phyloP scores from a whole-genome alignment of 1,140 invertebrate genomes.

The Berghia stephanieae region DNA sequence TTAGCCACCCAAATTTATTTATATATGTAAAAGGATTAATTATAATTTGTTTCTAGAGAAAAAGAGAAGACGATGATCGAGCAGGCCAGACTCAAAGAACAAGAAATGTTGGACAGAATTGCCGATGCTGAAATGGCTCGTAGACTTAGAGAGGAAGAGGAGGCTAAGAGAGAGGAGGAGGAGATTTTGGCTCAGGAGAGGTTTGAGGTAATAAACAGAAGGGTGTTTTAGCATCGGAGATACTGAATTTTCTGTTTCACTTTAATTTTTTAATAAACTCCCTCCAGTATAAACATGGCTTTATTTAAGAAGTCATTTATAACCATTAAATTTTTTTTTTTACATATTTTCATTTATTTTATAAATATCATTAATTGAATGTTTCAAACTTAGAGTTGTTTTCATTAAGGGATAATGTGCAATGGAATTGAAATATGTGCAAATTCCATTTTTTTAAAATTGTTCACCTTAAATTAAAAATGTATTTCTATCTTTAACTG shows the following conservation, averaged over 20 bases:
- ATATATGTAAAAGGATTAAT: not conserved
- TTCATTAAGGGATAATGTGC: too few species aligned
- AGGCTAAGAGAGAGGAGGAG: conserved; percentile 46
- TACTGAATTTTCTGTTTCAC: not conserved
- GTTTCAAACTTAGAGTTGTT: too few species aligned
- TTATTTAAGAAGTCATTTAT: not conserved
- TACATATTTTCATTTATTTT: too few species aligned
- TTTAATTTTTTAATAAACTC: not conserved
- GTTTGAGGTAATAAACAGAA: conserved; percentile 44
- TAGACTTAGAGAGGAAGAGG: conserved; percentile 46
- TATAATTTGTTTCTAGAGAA: conserved; percentile 31
- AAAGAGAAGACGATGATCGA: conserved; percentile 48
- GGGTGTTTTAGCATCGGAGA: not conserved
- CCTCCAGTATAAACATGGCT: too few species aligned
- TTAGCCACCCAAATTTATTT: too few species aligned
- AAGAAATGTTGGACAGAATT: conserved; percentile 51
- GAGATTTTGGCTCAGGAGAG: conserved; percentile 48
- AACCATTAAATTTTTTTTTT: not conserved
- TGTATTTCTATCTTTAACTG: too few species aligned
- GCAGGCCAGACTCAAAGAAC: conserved; percentile 46
- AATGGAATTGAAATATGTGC: too few species aligned
- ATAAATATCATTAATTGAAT: too few species aligned
- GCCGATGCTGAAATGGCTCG: conserved; percentile 49
- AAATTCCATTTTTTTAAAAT: too few species aligned
- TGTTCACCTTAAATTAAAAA: too few species aligned